Evolutionary conservation across 2,888 invertebrate genomes (phyloP), one percentile per base, ranked within the genome.

Genomic region (Acrocera orbiculus): DNA sequence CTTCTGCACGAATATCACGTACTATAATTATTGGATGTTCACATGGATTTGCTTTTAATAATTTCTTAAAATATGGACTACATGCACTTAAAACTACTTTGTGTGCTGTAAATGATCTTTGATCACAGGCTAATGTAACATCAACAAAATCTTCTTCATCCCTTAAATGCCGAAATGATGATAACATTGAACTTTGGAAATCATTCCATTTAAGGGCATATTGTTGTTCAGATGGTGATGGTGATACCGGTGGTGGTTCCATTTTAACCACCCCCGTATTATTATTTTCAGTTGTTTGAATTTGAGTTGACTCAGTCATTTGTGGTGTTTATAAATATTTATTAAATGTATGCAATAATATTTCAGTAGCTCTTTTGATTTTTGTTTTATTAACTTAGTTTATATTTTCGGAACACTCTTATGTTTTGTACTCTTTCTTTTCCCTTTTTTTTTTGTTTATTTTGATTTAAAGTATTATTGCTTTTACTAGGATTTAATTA

Each of bases 131-230:
- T 48, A 89, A 69, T 37, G 89, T 89, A 51, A 87, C 87, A 61
- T 89, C 89, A 39, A 87, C 85, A 62, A 89, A 87, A 64, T 87
- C 86, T 65, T 87, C 86, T 61, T 83, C 81, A 57, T 86, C 86
- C 41, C 82, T 69, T 51, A 89, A 67, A 57, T 85, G 78, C 46
- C 86, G 73, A 66, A 90, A 89, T 45, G 86, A 85, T 45, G 78
- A 81, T 50, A 87, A 71, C 63, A 89, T 85, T 53, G 83, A 86
- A 45, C 82, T 76, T 62, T 87, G 86, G 67, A 86, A 89, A 65
- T 89, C 87, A 62, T 89, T 89, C 89, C 89, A 89, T 54, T 86
- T 76, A 62, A 89, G 72, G 61, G 86, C 83, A 64, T 87, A 89
- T 63, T 86, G 86, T 67, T 86, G 85, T 66, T 77, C 77, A 49